A percentile compares a stretch with the other conserved stretches of the same genome.
Evolutionary conservation across 1,140 invertebrate genomes (phyloP).

Genomic region (Trichonephila inaurata): DNA sequence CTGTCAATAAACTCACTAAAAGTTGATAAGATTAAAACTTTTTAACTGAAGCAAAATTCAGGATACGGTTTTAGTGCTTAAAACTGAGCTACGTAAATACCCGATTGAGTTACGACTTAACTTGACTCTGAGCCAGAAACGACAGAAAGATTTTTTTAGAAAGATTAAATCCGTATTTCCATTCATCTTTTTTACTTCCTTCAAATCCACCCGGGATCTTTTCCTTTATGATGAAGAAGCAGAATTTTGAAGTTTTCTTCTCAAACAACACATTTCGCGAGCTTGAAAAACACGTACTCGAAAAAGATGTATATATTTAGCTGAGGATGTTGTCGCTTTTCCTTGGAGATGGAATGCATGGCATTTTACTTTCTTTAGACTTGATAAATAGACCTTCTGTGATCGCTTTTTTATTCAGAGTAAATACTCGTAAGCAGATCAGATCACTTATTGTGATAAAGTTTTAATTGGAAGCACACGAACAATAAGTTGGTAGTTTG

Average conservation of each 20-base stretch:
- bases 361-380: background rate
- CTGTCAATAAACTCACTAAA: too few relatives aligned
- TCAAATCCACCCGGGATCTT: background rate
- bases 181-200: conserved; percentile 16
- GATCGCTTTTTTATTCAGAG: background rate
- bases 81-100: background rate
- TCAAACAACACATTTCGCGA: background rate
- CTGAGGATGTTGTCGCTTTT: conserved; percentile 1
- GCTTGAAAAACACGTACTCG: background rate
- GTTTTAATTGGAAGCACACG: background rate
- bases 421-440: background rate
- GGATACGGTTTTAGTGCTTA: background rate
- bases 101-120: background rate
- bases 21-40: too few relatives aligned
- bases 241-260: background rate
- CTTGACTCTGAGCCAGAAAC: background rate
- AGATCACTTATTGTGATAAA: background rate
- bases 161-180: background rate
- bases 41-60: background rate
- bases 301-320: conserved; percentile 17
- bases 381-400: background rate
- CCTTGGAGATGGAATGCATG: background rate
- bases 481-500: background rate
- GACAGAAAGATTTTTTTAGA: background rate
- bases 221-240: background rate